Conservation (phyloP, 2,113 vertebrate species). For the Mastomys natalensis region DNA sequence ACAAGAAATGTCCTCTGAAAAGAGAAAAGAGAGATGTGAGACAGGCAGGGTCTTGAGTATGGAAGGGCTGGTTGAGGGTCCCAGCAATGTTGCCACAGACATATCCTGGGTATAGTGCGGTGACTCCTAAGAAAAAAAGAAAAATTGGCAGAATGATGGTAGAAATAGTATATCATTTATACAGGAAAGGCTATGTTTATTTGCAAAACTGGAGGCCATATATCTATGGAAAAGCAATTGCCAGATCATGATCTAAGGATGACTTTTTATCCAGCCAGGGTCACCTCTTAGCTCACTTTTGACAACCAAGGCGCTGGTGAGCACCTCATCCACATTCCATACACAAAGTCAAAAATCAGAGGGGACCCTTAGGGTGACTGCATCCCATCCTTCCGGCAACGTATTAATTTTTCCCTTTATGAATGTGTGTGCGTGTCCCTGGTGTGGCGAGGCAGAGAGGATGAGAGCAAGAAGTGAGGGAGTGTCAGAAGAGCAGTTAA, state of each 20-base stretch:
- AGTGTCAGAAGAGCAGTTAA: constrained; percentile 25
- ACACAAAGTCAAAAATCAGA: constrained; percentile 4
- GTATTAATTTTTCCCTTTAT: not conserved
- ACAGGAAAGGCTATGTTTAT: constrained; percentile 20
- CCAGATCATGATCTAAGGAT: not conserved
- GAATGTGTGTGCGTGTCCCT: not conserved
- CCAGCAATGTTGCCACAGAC: not conserved
- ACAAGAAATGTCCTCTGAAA: constrained; percentile 33
- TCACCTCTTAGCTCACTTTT: not conserved
- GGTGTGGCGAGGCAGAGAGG: not conserved
- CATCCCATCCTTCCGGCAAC: not conserved
- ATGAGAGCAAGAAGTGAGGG: not conserved
- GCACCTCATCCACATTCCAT: not conserved
- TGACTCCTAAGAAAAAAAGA: not conserved
- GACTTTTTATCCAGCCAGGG: not conserved
- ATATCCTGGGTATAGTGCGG: no score
- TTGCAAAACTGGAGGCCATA: constrained; percentile 30
- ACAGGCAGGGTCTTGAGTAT: not conserved
- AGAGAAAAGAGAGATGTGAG: not conserved
- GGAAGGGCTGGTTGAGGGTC: not conserved
- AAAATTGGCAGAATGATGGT: not conserved
- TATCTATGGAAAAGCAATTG: not conserved
- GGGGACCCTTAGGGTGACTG: not conserved
- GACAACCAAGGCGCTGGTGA: not conserved
- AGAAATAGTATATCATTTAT: not conserved